These are phyloP conservation scores for Octonoba sinensis DNA, from an alignment of 2,888 invertebrate species.

Conservation along the genomic window DNA sequence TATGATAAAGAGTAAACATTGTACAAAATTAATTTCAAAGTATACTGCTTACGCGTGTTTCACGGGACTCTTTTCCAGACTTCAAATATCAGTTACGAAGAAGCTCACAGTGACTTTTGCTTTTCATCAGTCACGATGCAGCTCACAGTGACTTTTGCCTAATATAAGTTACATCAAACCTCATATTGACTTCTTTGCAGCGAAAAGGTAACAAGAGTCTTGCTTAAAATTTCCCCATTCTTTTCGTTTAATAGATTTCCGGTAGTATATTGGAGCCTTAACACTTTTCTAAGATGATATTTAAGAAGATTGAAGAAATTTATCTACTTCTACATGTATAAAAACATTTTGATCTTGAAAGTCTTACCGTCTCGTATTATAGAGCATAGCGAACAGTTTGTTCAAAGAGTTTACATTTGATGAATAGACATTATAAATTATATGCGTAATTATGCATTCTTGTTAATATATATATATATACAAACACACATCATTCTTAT, in stretches of 20 bases:
- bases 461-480: constrained; percentile 9
- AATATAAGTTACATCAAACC: too few relatives aligned
- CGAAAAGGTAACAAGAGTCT: too few relatives aligned
- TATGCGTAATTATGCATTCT: constrained; percentile 27
- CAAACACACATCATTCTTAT: constrained; percentile 5
- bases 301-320: constrained; percentile 23
- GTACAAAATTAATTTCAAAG: too few relatives aligned
- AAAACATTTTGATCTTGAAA: constrained; percentile 43
- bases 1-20: too few relatives aligned
- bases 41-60: too few relatives aligned
- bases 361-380: constrained; percentile 31
- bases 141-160: too few relatives aligned
- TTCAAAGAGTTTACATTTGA: constrained; percentile 16
- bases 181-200: neutral
- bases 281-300: constrained; percentile 40
- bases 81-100: too few relatives aligned
- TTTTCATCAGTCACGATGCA: too few relatives aligned
- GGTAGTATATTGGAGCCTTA: constrained; percentile 46
- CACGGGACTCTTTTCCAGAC: too few relatives aligned
- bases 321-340: constrained; percentile 38
- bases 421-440: neutral
- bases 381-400: constrained; percentile 17
- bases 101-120: too few relatives aligned
- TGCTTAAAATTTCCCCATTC: constrained; percentile 32
- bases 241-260: constrained; percentile 32